Evolutionary conservation across 2,113 vertebrate genomes (phyloP), one percentile per base, ranked within the genome.

Genomic region (Lycaon pictus): DNA sequence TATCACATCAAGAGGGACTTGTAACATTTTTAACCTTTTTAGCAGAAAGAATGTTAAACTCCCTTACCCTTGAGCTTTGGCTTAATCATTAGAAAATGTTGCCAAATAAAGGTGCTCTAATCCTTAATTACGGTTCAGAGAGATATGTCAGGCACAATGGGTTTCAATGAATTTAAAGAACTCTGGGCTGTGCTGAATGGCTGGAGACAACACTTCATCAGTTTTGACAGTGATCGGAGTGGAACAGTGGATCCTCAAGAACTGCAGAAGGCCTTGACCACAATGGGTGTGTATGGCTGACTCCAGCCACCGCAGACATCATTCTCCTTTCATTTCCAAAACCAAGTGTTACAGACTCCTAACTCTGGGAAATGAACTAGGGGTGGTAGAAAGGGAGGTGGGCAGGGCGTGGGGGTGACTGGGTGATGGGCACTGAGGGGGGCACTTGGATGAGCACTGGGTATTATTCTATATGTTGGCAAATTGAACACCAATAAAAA

Each of bases 161-260:
- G 99, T 74, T 99, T 99, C 89, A 97, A 96, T 58, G 99, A 99
- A 93, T 99, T 99, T 98, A 99, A 99, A 98, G 99, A 99, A 15
- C 99, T 99, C 77, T 99, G 98, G 98, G 97, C 99, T 15, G 99
- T 99, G 5, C 96, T 99, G 93, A 99, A 98, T n/a, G 99, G 99
- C 87, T 99, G 99, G 99, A 99, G 99, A 98, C 98, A 98, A 6
- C 99, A 99, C 95, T 99, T 99, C 1, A 16, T 98, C 82, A 98
- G 98, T 60, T 99, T 99, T n/a, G 99, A 99, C 98, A 98, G 95
- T 0, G 99, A 99, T 37, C 96, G 95, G 67, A 99, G 99, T 17
- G 99, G 99, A 6, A 99, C 99, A 0, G 98, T 99, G 86, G 99
- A 99, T 88, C 99, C 98, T 2, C 99, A 99, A 0, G 99, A 99